phyloP scores from a whole-genome alignment of 1,140 invertebrate genomes.

The Drosophila watanabei region DNA sequence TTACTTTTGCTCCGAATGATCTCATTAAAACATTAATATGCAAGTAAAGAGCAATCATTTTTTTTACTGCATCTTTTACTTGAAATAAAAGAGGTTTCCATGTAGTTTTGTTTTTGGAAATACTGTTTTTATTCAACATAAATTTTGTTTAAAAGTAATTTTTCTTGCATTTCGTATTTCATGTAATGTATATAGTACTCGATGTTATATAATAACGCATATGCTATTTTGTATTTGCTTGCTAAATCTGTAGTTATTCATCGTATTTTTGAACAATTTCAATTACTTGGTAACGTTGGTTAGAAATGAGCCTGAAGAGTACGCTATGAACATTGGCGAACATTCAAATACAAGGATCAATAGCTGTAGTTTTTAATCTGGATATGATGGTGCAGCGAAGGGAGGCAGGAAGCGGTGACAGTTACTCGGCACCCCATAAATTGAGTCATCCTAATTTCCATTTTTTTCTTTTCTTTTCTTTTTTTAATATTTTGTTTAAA shows the following conservation, averaged over 20 bases:
- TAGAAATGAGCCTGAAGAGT: constrained; percentile 58
- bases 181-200: constrained; percentile 79
- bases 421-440: constrained; percentile 52
- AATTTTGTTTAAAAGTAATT: constrained; percentile 84
- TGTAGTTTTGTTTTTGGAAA: constrained; percentile 70
- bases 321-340: constrained; percentile 70
- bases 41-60: too few relatives aligned
- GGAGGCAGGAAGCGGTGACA: constrained; percentile 17
- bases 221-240: constrained; percentile 76
- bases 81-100: background rate
- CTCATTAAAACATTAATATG: too few relatives aligned
- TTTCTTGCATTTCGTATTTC: constrained; percentile 71
- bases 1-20: background rate
- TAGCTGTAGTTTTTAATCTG: constrained; percentile 48
- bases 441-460: constrained; percentile 70
- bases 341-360: constrained; percentile 69
- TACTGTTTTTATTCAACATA: constrained; percentile 85
- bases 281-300: constrained; percentile 53
- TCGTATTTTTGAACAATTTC: constrained; percentile 58
- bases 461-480: constrained; percentile 54
- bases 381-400: constrained; percentile 56
- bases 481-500: constrained; percentile 33
- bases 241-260: constrained; percentile 70
- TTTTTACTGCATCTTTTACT: background rate
- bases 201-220: constrained; percentile 80